phyloP scores from a whole-genome alignment of 1,140 invertebrate species.

The Drosophila melanogaster region Release_6_plus_ISO1_MT NT_033777.3:28042001-28042500 shows the following conservation, averaged over 20 bases:
- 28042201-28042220: background rate
- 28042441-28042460: constrained; percentile 45
- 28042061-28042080: background rate
- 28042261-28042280: constrained; percentile 19
- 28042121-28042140: no score
- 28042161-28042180: no score
- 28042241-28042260: constrained; percentile 13
- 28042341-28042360: constrained; percentile 35
- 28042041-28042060: background rate
- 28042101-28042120: no score
- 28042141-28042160: no score
- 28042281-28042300: constrained; percentile 61
- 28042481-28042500: constrained; percentile 79
- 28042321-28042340: constrained; percentile 69
- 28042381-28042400: constrained; percentile 13
- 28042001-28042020: background rate
- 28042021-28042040: no score
- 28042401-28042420: background rate
- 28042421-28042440: constrained; percentile 2
- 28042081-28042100: background rate
- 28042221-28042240: background rate
- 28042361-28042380: constrained; percentile 48
- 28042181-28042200: no score
- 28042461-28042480: constrained; percentile 59
- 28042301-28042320: constrained; percentile 79